These are phyloP conservation scores for Nerophis ophidion DNA, from an alignment of 2,113 vertebrate genomes.

Conservation along the genomic window DNA sequence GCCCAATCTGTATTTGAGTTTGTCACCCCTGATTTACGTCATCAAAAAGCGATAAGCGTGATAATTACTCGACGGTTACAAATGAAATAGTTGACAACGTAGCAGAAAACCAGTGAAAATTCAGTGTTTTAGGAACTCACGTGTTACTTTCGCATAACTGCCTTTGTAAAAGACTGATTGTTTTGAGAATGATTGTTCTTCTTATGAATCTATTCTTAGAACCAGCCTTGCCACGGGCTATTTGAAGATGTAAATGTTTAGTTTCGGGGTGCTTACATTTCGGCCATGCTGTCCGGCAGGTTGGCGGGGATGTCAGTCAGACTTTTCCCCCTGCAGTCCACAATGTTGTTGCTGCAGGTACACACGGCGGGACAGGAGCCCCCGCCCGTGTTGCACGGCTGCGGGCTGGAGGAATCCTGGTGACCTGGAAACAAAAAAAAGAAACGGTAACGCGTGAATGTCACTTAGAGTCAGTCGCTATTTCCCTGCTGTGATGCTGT, in stretches of 20 bases:
- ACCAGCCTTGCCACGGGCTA: too few species aligned
- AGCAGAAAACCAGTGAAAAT: too few species aligned
- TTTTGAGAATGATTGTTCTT: too few species aligned
- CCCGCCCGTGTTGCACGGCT: conserved; percentile 81
- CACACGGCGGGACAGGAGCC: conserved; percentile 94
- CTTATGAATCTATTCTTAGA: too few species aligned
- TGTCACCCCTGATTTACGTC: too few species aligned
- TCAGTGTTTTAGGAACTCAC: too few species aligned
- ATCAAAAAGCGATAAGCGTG: too few species aligned
- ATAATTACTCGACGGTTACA: too few species aligned
- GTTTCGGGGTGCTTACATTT: conserved; percentile 81
- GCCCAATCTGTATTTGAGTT: too few species aligned
- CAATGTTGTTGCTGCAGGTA: conserved; percentile 91
- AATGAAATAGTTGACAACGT: too few species aligned
- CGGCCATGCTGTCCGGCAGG: conserved; percentile 91
- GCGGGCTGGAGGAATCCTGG: conserved; percentile 65
- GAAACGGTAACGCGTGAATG: neutral
- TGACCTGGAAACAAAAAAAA: conserved; percentile 73
- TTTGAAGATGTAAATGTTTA: neutral
- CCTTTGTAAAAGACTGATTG: too few species aligned
- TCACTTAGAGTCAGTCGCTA: neutral
- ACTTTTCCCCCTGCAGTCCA: conserved; percentile 95
- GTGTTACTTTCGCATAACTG: too few species aligned
- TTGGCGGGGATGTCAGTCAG: conserved; percentile 92
- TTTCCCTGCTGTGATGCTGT: conserved; percentile 16